Percentiles rank a stretch among this genome's conserved stretches.
phyloP scores from a whole-genome alignment of 2,888 invertebrate genomes.

The Sphecodes monilicornis region DNA sequence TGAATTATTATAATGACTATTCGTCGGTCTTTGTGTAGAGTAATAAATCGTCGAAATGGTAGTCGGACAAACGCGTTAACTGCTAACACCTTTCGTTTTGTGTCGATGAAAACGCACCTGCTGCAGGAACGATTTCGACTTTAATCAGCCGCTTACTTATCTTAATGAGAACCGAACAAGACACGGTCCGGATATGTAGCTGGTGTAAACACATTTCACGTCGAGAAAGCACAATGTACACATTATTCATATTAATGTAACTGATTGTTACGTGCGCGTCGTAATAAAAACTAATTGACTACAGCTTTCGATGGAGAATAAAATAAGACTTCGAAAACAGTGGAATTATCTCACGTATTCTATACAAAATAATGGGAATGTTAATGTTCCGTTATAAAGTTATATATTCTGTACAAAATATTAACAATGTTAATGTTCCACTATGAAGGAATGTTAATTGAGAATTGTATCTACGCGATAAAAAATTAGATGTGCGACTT shows the following conservation, averaged over 20 bases:
- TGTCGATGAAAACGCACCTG: constrained; percentile 47
- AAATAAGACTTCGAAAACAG: neutral
- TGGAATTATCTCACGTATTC: neutral
- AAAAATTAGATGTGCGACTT: neutral
- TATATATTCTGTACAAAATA: too few species aligned
- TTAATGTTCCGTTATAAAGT: neutral
- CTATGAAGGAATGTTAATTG: neutral
- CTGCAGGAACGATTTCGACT: constrained; percentile 23
- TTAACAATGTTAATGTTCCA: neutral
- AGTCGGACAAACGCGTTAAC: constrained; percentile 34
- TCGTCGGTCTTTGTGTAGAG: constrained; percentile 4
- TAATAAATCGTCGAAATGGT: constrained; percentile 33
- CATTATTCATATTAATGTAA: constrained; percentile 12
- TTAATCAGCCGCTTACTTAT: constrained; percentile 58
- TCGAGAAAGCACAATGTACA: neutral
- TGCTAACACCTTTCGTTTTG: constrained; percentile 40
- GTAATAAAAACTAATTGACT: constrained; percentile 3
- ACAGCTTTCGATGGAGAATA: neutral
- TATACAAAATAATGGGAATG: neutral
- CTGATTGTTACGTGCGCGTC: neutral
- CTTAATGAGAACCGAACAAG: constrained; percentile 28
- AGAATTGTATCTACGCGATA: neutral
- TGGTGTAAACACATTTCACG: constrained; percentile 4
- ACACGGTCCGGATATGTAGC: constrained; percentile 6
- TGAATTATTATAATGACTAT: constrained; percentile 48